Percentiles rank a stretch among this genome's conserved stretches.
phyloP scores from a whole-genome alignment of 2,113 vertebrate genomes.

The Eonycteris spelaea region DNA sequence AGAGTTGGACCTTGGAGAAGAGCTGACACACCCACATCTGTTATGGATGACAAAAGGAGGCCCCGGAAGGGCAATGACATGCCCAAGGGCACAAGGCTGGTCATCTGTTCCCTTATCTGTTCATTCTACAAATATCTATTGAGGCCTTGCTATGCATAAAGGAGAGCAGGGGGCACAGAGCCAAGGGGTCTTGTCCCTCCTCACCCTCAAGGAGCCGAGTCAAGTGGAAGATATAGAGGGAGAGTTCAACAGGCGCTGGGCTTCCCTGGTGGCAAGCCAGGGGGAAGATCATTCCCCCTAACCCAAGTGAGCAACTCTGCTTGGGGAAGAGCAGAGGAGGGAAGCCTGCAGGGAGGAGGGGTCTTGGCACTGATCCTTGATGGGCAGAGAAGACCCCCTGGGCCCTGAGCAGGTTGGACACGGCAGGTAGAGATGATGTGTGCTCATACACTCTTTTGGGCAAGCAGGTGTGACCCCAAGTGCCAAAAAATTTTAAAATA shows the following conservation, averaged over 20 bases:
- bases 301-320: not conserved
- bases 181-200: not conserved
- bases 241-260: not conserved
- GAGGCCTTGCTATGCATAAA: not conserved
- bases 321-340: not conserved
- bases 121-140: not conserved
- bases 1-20: not conserved
- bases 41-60: not conserved
- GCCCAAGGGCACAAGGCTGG: not conserved
- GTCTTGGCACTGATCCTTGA: not conserved
- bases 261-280: not conserved
- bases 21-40: rapidly evolving
- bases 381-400: not conserved
- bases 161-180: not conserved
- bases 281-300: not conserved
- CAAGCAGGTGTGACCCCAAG: not conserved
- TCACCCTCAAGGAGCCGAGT: not conserved
- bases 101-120: not conserved
- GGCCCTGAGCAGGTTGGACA: not conserved
- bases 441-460: not conserved
- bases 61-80: not conserved
- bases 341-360: not conserved
- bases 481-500: not conserved
- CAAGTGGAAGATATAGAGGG: not conserved
- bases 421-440: rapidly evolving